Conservation (phyloP, 2,888 invertebrate genomes). For the Nasonovia ribisnigri region DNA sequence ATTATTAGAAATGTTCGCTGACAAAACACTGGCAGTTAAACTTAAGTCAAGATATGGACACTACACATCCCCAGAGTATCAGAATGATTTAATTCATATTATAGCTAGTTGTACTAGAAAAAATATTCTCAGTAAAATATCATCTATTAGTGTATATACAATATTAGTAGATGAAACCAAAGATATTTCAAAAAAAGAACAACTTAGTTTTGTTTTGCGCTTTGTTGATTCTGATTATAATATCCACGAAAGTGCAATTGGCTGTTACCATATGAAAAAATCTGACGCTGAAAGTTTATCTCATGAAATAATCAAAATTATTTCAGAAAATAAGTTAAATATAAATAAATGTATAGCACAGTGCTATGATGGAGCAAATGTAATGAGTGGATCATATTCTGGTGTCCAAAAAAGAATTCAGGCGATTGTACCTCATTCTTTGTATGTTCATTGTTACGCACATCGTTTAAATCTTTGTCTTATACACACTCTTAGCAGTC, state of each 20-base stretch:
- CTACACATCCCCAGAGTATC: constrained; percentile 6
- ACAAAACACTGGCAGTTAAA: background rate
- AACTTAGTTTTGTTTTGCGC: constrained; percentile 19
- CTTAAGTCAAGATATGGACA: too few species aligned
- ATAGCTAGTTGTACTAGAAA: constrained; percentile 3
- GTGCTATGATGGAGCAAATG: constrained; percentile 67
- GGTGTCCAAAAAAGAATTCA: constrained; percentile 66
- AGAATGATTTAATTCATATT: background rate
- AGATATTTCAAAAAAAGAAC: constrained; percentile 31
- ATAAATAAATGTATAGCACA: constrained; percentile 66
- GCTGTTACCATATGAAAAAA: constrained; percentile 38
- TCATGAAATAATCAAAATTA: constrained; percentile 9
- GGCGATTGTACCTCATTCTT: background rate
- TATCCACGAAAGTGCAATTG: background rate
- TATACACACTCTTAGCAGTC: constrained; percentile 1
- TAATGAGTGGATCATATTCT: constrained; percentile 66
- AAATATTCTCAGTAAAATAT: background rate
- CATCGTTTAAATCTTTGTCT: constrained; percentile 22
- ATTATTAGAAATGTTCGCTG: background rate
- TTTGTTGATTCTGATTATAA: constrained; percentile 29
- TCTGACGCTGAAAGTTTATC: constrained; percentile 33
- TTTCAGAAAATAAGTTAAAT: constrained; percentile 39
- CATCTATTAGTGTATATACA: constrained; percentile 18
- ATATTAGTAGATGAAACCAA: constrained; percentile 14
- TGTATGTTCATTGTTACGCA: constrained; percentile 24